These are phyloP conservation scores for Campylorhamphus procurvoides DNA, from an alignment of 2,113 vertebrate genomes.

Conservation along the genomic window DNA sequence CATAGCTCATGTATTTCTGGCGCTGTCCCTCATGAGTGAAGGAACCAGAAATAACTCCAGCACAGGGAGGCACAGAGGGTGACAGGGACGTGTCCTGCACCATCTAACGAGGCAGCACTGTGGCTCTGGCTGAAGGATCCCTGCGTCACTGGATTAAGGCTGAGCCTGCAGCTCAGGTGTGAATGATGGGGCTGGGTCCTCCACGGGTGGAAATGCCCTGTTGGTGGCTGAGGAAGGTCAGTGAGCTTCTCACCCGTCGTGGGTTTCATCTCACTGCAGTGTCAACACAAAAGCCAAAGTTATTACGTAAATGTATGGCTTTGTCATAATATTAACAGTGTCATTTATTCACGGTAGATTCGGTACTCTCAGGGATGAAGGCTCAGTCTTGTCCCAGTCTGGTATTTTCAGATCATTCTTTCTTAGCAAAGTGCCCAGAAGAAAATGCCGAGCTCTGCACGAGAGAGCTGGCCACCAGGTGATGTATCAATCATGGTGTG, in stretches of 20 bases:
- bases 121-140: background rate
- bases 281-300: background rate
- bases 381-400: background rate
- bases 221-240: background rate
- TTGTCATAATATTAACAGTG: background rate
- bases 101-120: fast-evolving
- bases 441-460: background rate
- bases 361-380: background rate
- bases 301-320: background rate
- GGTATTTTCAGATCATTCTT: background rate
- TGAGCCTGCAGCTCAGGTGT: background rate
- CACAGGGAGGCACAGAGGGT: background rate
- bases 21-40: background rate
- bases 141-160: background rate
- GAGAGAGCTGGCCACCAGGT: background rate
- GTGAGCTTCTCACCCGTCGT: background rate
- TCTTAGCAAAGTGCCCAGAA: background rate
- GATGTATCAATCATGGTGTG: background rate
- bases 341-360: background rate
- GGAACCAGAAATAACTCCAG: background rate
- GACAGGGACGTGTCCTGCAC: fast-evolving
- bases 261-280: background rate
- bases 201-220: background rate
- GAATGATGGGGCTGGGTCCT: fast-evolving
- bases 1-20: background rate